Base-by-base conservation (phyloP, 2,113 vertebrate species). In the Pipra filicauda region DNA sequence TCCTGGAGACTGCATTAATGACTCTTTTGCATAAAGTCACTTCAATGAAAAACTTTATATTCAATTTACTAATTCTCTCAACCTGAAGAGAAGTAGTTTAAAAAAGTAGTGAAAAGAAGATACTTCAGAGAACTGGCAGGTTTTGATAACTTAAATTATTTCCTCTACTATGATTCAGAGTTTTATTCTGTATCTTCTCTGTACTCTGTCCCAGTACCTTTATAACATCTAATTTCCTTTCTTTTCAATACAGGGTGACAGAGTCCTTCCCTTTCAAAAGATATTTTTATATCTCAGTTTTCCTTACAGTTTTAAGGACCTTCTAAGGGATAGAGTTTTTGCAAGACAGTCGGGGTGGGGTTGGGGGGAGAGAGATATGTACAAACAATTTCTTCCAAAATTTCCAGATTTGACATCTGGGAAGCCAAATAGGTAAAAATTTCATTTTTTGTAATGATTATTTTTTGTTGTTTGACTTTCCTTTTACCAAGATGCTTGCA, bases 1-100 rank as follows among this genome's bases (percentile, higher is more conserved):
- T 96, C 84, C 72, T 89, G 57, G 85, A 93, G 75, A 95, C 30
- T 88, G 81, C 88, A 75, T 93, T 95, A 96, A 91, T 91, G 85
- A 93, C 46, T 94, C 33, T 90, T 96, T 96, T 96, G 39, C 90
- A 95, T 94, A 86, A 94, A 91, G 52, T 78, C 57, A 78, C 72
- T 96, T 93, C 59, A 74, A 59, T 88, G 39, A 22, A 90, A 88
- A 91, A 80, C 51, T 88, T 88, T 85, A 51, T 88, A 46, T 88
- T 66, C 61, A 28, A n/a, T 81, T 93, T 84, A 43, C 43, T 52
- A 33, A 74, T 88, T 78, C 73, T 86, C 8, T 86, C 41, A 84
- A 12, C 5, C 65, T 71, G n/a, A 83, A 80, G 35, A 85, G 33
- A 81, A n/a, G 59, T 43, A 48, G 26, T 64, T 85, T 86, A 84